Evolutionary conservation across 2,888 invertebrate genomes (phyloP), one percentile per base, ranked within the genome.

Genomic region (Ctena decussata): DNA sequence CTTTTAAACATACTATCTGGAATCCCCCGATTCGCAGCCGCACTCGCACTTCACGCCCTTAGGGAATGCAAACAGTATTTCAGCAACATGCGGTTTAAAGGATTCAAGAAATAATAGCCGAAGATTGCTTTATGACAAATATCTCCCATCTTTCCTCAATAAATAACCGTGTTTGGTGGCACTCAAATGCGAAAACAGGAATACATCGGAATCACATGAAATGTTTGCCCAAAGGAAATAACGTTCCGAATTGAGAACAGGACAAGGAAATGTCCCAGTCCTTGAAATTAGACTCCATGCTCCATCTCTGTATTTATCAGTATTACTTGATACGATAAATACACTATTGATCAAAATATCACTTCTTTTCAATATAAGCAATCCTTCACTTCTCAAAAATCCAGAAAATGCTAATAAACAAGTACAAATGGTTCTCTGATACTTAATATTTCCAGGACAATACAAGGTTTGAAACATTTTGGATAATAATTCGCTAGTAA

Each of bases 1-100:
- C 78, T 35, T 49, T 85, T 80, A 53, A 82, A 85, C 60, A 85
- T 11, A 44, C 82, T 82, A 41, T 85, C 85, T 6, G 46, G 35
- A 27, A 85, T 76, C 18, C 85, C 82, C 12, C 2, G 46, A 57
- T 79, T 82, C 18, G 82, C 85, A 57, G 85, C 85, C 18, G 53
- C 35, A 18, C 80, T 80, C 18, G 84, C 84, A 3, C 80, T 79
- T 0, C 79, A 69, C 15, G 79, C 53, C 12, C 74, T 44, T n/a
- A 83, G 39, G 46, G 60, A 65, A 76, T 84, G 84, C n/a, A 84
- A 60, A 30, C 84, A 32, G 72, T 65, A 82, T n/a, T 35, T 77
- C 77, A 24, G 3, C 5, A 37, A 77, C 82, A 77, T 77, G 60
- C 2, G 37, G 37, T 35, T 60, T 41, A 49, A 82, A 82, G 21